Evolutionary conservation across 2,797 vertebrate genomes (phyloP), one percentile per base, ranked within the genome.

Genomic region (Smutsia temminckii): DNA sequence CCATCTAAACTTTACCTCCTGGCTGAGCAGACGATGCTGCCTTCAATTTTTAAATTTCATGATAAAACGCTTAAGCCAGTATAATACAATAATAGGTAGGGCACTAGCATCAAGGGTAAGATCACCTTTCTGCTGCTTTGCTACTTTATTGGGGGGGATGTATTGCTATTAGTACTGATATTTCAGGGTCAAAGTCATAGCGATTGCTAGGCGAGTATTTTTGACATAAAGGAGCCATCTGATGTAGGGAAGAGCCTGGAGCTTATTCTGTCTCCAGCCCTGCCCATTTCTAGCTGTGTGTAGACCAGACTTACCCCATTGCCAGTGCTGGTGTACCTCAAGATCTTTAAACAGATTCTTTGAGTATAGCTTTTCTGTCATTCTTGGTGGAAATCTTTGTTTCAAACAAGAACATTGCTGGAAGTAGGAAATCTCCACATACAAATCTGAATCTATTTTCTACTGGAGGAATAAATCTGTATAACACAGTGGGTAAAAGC

Each of bases 1-100:
- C n/a, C 69, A 75, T 96, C 93, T 95, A 74, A 69, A 86, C 61
- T 93, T 91, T 64, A 78, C 72, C 75, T 94, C 13, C 74, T 42
- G 32, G 57, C 85, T 51, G 25, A 85, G 34, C 51, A 91, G 69
- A 94, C 89, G 46, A 89, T 83, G 63, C 51, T 81, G 42, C 37
- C 32, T 92, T 92, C 89, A 95, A 88, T 74, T 79, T 96, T 95
- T 90, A 89, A 89, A 89, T 91, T 85, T 88, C 37, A 79, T 89
- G 89, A 94, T 46, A 89, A 95, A 95, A 94, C 91, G 18, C 55
- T 95, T 91, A 83, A 91, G 71, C 49, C 27, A 11, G 20, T 46
- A 6, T 95, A 80, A 96, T 86, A 17, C 68, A 93, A 79, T 96
- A 94, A 78, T 34, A 27, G 11, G 6, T 34, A 27, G 11, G 6